These are phyloP conservation scores for Seriola aureovittata DNA, from an alignment of 2,113 vertebrate genomes.

Conservation along the genomic window DNA sequence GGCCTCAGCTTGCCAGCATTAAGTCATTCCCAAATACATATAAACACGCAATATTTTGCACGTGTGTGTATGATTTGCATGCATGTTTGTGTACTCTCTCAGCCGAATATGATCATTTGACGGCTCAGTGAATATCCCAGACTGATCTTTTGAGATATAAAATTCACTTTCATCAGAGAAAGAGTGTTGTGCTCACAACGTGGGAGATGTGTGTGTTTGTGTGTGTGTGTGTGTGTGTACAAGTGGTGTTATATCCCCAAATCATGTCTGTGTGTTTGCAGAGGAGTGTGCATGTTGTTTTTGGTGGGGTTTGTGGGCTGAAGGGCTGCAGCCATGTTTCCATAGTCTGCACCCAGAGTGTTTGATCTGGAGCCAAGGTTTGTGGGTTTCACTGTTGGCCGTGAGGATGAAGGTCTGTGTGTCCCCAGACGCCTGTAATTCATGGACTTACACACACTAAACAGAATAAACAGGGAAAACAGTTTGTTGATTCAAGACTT, in stretches of 20 bases:
- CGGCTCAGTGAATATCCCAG: conserved; percentile 8
- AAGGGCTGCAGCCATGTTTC: conserved; percentile 37
- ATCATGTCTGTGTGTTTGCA: conserved; percentile 31
- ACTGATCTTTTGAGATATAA: conserved; percentile 20
- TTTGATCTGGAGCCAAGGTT: conserved; percentile 67
- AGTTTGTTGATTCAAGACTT: conserved; percentile 5
- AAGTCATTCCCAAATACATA: conserved; percentile 39
- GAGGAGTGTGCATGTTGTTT: conserved; percentile 39
- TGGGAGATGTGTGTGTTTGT: neutral
- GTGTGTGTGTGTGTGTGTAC: neutral
- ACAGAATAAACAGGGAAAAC: conserved; percentile 5
- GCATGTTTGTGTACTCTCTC: conserved; percentile 11
- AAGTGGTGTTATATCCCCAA: neutral
- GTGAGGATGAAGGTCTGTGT: conserved; percentile 22
- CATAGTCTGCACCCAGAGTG: conserved; percentile 40
- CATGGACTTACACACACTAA: conserved; percentile 7
- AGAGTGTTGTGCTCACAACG: neutral
- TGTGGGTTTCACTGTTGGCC: conserved; percentile 21
- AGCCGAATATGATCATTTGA: neutral
- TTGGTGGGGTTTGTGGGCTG: conserved; percentile 29
- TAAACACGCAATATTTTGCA: conserved; percentile 5
- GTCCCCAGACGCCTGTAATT: conserved; percentile 31
- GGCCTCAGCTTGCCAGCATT: conserved; percentile 36
- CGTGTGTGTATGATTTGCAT: neutral
- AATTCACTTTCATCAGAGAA: conserved; percentile 37